Base-by-base conservation (phyloP, 1,140 invertebrate species). In the Habropoda laboriosa region DNA sequence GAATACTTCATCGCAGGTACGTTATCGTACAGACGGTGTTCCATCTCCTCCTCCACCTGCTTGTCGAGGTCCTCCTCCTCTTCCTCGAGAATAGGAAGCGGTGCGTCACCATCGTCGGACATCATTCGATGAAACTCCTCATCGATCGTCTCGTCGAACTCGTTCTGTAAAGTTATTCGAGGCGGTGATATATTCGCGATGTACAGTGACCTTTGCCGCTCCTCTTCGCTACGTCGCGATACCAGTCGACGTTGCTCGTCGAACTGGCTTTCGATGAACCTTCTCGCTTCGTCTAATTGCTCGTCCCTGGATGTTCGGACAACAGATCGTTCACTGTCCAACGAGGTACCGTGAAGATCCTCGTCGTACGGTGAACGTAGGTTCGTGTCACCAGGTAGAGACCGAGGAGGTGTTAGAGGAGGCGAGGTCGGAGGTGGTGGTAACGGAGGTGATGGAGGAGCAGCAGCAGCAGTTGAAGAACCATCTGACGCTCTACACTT, bases 1-100 rank as follows among this genome's bases (percentile, higher is more conserved):
- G 88, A 83, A 63, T 92, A 93, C 55, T 90, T 92, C 90, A 93
- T 92, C 0, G 90, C 92, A 4, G 92, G 92, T 10, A 93, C 91
- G 64, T 92, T 92, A 35, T 93, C 92, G 57, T 93, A 92, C 0
- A 91, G 13, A n/a, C 92, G 89, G 72, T 92, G 86, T 6, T 89
- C 83, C 0, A 57, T 53, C 18, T 92, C 91, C 53, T 91, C 91
- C 68, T 85, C 57, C n/a, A 92, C 81, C 21, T 92, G 91, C 55
- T 92, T 92, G 73, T 85, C 83, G 8, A 92, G 89, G 51, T 93
- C 92, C 70, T 86, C 84, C 32, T 92, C 92, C 55, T n/a, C n/a
- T n/a, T 93, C 92, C 72, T 93, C 90, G 18, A 88, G 90, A 24
- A 93, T 93, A 0, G 92, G 88, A 2, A 85, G 6, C 12, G 79